These are phyloP conservation scores for Hydroisotoma schaefferi DNA, from an alignment of 2,888 invertebrate genomes.

Conservation along the genomic window DNA sequence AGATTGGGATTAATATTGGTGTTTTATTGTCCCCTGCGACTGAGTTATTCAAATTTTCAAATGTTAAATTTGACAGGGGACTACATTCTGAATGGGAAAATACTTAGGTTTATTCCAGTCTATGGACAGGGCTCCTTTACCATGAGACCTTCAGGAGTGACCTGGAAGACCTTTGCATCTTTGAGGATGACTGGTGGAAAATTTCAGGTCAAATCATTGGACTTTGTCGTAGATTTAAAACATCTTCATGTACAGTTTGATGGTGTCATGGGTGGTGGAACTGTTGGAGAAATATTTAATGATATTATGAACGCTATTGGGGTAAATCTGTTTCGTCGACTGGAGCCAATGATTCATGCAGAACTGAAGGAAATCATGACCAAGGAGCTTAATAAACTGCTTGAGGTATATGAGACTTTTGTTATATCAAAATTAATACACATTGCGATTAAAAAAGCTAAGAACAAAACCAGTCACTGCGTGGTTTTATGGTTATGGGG, in stretches of 20 bases:
- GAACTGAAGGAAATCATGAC: not conserved
- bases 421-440: too few species aligned
- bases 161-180: not conserved
- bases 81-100: conserved; percentile 17
- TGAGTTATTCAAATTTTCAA: too few species aligned
- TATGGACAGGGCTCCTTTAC: conserved; percentile 17
- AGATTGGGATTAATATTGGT: too few species aligned
- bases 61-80: conserved; percentile 1
- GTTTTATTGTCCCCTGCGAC: too few species aligned
- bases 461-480: too few species aligned
- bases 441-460: too few species aligned
- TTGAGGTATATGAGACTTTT: too few species aligned
- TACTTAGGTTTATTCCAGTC: conserved; percentile 16
- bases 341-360: not conserved
- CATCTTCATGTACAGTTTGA: conserved; percentile 13
- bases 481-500: too few species aligned
- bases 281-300: conserved; percentile 11
- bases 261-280: conserved; percentile 20
- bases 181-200: conserved; percentile 7
- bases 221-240: conserved; percentile 12
- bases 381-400: not conserved
- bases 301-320: conserved; percentile 20
- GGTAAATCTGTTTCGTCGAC: conserved; percentile 12
- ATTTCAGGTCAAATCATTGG: conserved; percentile 15
- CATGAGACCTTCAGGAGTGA: conserved; percentile 1